Conservation (phyloP, 1,140 invertebrate genomes). For the Caenorhabditis briggsae region DNA sequence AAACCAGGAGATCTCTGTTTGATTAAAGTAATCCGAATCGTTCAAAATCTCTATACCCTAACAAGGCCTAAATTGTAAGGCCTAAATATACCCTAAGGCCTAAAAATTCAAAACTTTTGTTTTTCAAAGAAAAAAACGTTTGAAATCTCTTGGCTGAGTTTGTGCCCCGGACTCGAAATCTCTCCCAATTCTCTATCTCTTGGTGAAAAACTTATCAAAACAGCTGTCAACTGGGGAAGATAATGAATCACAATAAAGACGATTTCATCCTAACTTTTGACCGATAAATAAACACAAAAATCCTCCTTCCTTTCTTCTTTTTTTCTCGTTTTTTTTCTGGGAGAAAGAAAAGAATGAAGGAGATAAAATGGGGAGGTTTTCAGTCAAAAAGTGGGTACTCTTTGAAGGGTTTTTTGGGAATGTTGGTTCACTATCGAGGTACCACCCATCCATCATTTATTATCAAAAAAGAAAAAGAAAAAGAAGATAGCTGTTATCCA, state of each 20-base stretch:
- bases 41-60: too few relatives aligned
- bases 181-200: background rate
- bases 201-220: constrained; percentile 13
- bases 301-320: background rate
- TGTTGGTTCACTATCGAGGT: background rate
- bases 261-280: constrained; percentile 41
- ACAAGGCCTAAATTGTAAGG: too few relatives aligned
- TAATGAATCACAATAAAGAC: constrained; percentile 36
- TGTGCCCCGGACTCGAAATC: too few relatives aligned
- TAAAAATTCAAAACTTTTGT: too few relatives aligned
- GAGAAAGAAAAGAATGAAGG: background rate
- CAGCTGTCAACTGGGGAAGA: constrained; percentile 32
- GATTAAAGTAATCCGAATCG: too few relatives aligned
- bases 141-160: too few relatives aligned
- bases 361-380: background rate
- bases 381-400: background rate
- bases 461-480: background rate
- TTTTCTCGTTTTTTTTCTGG: background rate
- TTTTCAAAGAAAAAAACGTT: too few relatives aligned
- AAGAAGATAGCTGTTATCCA: constrained; percentile 35
- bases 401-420: background rate
- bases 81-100: too few relatives aligned
- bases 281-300: constrained; percentile 54
- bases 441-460: background rate
- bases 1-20: too few relatives aligned